Evolutionary conservation across 2,797 vertebrate species (phyloP).

Genomic region (Typhlichthys subterraneus): DNA sequence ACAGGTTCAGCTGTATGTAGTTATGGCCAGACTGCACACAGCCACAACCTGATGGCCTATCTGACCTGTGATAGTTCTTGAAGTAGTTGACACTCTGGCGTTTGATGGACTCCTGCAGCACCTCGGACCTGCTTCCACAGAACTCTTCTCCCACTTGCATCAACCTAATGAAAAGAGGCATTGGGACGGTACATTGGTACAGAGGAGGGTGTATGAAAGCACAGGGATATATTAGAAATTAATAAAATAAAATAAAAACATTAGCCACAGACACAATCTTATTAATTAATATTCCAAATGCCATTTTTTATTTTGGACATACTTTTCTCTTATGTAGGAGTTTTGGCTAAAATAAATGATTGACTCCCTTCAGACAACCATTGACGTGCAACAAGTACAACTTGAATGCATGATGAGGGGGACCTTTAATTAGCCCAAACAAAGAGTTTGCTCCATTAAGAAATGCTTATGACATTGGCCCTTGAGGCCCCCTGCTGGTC

Average conservation of each 20-base stretch:
- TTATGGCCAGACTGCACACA: too few relatives aligned
- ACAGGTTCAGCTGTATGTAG: too few relatives aligned
- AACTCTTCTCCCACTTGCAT: slow-evolving; percentile 99
- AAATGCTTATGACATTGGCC: slow-evolving; percentile 22
- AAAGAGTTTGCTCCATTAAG: slow-evolving; percentile 10
- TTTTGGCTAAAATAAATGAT: too few relatives aligned
- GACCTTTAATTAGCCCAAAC: slow-evolving; percentile 29
- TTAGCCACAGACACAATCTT: too few relatives aligned
- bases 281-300: too few relatives aligned
- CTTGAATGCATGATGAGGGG: too few relatives aligned
- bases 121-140: slow-evolving; percentile 95
- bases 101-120: slow-evolving; percentile 96
- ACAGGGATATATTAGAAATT: too few relatives aligned
- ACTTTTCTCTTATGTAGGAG: too few relatives aligned
- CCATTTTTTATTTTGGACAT: too few relatives aligned
- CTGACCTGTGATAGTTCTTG: slow-evolving; percentile 97
- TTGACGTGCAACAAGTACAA: too few relatives aligned
- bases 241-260: too few relatives aligned
- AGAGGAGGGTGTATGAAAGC: not conserved
- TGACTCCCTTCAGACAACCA: too few relatives aligned
- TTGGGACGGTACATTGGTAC: not conserved
- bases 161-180: slow-evolving; percentile 73
- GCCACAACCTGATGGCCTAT: not conserved
- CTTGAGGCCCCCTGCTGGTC: slow-evolving; percentile 15
- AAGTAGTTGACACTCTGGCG: slow-evolving; percentile 98